Base-by-base conservation (phyloP, 2,797 vertebrate genomes). In the Macropus fuliginosus region DNA sequence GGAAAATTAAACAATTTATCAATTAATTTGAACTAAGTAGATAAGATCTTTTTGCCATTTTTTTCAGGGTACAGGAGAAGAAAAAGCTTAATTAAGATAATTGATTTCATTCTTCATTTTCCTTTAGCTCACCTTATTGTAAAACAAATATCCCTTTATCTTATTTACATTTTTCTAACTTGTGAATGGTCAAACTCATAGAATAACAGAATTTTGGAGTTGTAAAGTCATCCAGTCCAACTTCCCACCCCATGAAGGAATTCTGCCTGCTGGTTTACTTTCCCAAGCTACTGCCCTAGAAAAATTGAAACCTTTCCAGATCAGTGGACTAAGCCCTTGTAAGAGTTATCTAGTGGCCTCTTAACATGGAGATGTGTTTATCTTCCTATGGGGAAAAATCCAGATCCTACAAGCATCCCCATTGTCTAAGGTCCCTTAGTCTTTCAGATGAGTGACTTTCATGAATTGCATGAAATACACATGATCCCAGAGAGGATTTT, bases 131-230 rank as follows among this genome's bases (percentile, higher is more conserved):
- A 56, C 55, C 55, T 89, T 91, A 89, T 55, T 12, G 0, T 81
- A 46, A n/a, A 56, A 24, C 12, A 91, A 52, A 50, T 94, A 55
- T 46, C 91, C 89, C 92, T 56, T 96, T 95, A 57, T 93, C 96
- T 92, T 96, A 56, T 96, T 97, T 97, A 95, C 54, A 62, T 8
- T 50, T 55, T 94, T 93, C 1, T 0, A 94, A 87, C 56, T 54
- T 95, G n/a, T 24, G 8, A 6, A 24, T 81, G 66, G 0, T 81
- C 21, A 81, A 24, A 81, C 8, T 46, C 18, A 9, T 3, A 46
- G 66, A 24, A 81, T 81, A n/a, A 81, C 9, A 81, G n/a, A 40
- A 81, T 46, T 1, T 46, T 8, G 18, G 8, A 74, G 34, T 74
- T 74, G 14, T 40, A 74, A 66, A 6, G 16, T 74, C 16, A 74